Evolutionary conservation across 1,140 invertebrate genomes (phyloP), one percentile per base, ranked within the genome.

Genomic region (Aleiodes sp.): DNA sequence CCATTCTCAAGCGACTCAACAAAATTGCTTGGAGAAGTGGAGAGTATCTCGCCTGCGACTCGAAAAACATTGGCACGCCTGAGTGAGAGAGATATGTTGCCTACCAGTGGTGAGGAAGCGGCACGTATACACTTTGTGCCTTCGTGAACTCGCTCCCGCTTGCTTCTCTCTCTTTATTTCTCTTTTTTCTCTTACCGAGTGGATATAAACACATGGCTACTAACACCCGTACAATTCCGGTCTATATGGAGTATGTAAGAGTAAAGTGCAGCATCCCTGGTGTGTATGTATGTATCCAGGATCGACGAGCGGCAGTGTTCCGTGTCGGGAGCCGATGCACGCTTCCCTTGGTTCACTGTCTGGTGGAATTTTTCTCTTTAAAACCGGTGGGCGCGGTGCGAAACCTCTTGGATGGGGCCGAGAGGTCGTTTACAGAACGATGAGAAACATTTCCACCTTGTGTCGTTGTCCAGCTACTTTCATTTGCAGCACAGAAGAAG

Each of bases 351-450:
- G 46, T 52, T 52, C 46, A 52, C 46, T 52, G 46, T 52, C 46
- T 52, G 46, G 7, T 52, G 21, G 46, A 52, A 52, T 52, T 52
- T 52, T 52, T 52, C 46, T 6, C 46, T 24, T 10, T 52, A 21
- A 52, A 16, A 52, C 16, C 26, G 72, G 78, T 82, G 79, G 81
- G 80, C 80, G 80, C 82, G 81, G 80, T 76, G 63, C 60, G 39
- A 43, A 52, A 71, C 73, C 72, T 76, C 70, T 73, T 71, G 67
- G 74, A 69, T 79, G 72, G 78, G 80, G 80, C 80, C 78, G 78
- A 82, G 78, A 84, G 81, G 79, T 83, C 82, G 81, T 78, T 74
- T 68, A 52, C 46, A 10, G 46, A 8, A 4, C 16, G 46, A 24
- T 21, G 46, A 26, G 21, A 52, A 52, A 26, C 12, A 14, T 16